Evolutionary conservation across 1,140 invertebrate genomes (phyloP).

Genomic region (Calephelis virginiensis): DNA sequence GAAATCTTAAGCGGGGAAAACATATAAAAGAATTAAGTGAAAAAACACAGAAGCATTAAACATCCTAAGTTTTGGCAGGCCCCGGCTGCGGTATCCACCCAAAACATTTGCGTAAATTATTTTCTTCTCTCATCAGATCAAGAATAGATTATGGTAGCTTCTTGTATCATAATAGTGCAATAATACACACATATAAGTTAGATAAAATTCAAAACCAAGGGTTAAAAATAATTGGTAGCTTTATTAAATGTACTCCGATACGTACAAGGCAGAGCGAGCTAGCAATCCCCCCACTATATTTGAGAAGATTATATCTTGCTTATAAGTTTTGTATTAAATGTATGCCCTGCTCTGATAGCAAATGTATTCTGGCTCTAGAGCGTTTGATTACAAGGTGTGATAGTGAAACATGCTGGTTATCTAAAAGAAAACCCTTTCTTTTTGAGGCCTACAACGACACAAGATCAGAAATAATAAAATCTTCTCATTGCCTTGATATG

Average conservation of each 20-base stretch:
- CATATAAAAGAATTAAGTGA: conserved; percentile 1
- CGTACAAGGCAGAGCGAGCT: conserved; percentile 5
- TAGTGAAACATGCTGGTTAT: not conserved
- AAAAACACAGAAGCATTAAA: conserved; percentile 1
- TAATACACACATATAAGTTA: not conserved
- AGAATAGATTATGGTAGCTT: conserved; percentile 5
- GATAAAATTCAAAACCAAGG: conserved; percentile 18
- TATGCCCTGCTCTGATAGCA: not conserved
- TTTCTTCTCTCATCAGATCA: not conserved
- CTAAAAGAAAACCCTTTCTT: not conserved
- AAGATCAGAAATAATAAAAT: not conserved
- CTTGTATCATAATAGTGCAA: conserved; percentile 12
- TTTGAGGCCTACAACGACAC: not conserved
- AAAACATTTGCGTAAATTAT: not conserved
- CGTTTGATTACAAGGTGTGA: not conserved
- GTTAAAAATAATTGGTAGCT: conserved; percentile 6
- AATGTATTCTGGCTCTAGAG: not conserved
- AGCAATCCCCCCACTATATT: not conserved
- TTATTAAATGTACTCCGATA: not conserved
- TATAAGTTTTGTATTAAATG: conserved; percentile 4
- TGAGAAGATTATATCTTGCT: conserved; percentile 1
- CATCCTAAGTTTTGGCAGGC: not conserved
- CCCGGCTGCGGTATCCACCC: conserved; percentile 3
- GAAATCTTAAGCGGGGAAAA: conserved; percentile 1
- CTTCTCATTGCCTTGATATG: not conserved